phyloP scores from a whole-genome alignment of 2,888 invertebrate species.

The Minunthozetes semirufus region DNA sequence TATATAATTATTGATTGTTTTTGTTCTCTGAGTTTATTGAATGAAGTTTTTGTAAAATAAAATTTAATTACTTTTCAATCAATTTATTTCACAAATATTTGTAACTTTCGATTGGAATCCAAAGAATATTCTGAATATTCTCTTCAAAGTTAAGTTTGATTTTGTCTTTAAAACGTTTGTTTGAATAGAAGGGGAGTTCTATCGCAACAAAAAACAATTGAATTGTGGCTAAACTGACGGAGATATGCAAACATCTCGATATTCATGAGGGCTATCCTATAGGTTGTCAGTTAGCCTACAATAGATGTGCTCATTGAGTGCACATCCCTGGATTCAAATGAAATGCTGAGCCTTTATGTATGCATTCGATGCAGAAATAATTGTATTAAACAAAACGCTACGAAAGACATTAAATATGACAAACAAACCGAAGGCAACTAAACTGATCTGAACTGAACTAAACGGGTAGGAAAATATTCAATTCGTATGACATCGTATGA shows the following conservation, averaged over 20 bases:
- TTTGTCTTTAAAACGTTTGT: no score
- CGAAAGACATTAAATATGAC: conserved; percentile 28
- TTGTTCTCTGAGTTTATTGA: not conserved
- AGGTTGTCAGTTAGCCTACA: not conserved
- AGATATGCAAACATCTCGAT: no score
- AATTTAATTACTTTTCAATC: not conserved
- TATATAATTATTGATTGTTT: conserved; percentile 7
- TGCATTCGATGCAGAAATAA: conserved; percentile 12
- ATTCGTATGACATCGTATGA: not conserved
- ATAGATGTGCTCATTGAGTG: not conserved
- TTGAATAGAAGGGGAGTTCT: no score
- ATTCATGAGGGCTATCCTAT: no score
- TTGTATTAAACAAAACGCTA: conserved; percentile 18
- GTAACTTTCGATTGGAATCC: not conserved
- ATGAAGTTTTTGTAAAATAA: conserved; percentile 2
- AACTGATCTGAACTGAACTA: not conserved
- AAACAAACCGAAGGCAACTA: not conserved
- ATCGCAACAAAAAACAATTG: no score
- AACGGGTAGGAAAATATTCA: not conserved
- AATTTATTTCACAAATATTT: not conserved
- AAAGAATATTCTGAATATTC: no score
- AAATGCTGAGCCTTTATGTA: not conserved
- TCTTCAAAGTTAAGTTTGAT: no score
- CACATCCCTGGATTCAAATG: no score
- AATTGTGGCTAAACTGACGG: no score